Evolutionary conservation across 1,140 invertebrate genomes (phyloP).

Genomic region (Argopecten irradians): DNA sequence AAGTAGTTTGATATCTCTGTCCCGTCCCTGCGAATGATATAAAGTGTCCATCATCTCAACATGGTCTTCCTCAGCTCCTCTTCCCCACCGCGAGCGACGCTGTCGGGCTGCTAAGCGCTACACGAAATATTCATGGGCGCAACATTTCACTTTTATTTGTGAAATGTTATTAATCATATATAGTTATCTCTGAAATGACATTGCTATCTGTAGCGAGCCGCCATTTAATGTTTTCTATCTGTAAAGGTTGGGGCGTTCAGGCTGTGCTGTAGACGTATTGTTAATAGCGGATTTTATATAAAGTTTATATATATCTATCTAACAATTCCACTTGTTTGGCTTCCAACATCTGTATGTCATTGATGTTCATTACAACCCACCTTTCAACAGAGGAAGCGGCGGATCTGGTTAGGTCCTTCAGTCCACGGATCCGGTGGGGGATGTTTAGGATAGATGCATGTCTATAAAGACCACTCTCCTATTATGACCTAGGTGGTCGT

Average conservation of each 20-base stretch:
- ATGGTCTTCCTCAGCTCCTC: neutral
- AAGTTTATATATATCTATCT: neutral
- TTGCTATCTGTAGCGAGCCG: neutral
- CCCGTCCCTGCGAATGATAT: neutral
- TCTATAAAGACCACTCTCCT: no score
- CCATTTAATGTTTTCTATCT: neutral
- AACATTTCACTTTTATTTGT: neutral
- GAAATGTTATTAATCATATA: constrained; percentile 19
- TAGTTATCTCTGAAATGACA: constrained; percentile 2
- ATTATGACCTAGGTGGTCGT: no score
- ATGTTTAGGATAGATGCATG: no score
- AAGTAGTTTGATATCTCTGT: neutral
- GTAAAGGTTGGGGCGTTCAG: neutral
- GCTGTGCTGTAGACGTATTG: neutral
- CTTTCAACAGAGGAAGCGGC: neutral
- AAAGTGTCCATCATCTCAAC: neutral
- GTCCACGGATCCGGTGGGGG: neutral
- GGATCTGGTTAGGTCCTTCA: neutral
- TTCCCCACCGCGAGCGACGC: neutral
- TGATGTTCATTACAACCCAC: neutral
- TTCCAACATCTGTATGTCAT: neutral
- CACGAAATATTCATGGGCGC: neutral
- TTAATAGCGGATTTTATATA: neutral
- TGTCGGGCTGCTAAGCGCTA: neutral
- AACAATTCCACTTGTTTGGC: neutral